Conservation (phyloP, 1,140 invertebrate species). For the Zaprionus africanus region DNA sequence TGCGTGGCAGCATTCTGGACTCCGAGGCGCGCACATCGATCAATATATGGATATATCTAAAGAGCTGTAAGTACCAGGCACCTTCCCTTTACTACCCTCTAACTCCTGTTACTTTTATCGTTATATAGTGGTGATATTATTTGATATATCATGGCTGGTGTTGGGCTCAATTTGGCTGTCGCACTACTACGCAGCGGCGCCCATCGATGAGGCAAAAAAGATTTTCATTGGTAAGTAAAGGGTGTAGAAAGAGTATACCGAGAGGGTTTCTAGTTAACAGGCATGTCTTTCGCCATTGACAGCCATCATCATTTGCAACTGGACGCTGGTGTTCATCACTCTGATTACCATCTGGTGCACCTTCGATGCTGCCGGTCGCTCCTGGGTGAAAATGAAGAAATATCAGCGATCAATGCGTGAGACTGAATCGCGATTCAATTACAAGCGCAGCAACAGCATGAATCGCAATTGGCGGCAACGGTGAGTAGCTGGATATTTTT, state of each 20-base stretch:
- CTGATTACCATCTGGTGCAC: conserved; percentile 94
- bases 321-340: conserved; percentile 90
- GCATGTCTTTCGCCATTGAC: conserved; percentile 17
- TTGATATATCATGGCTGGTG: conserved; percentile 91
- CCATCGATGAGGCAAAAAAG: conserved; percentile 89
- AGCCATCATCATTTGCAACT: conserved; percentile 93
- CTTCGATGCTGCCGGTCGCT: conserved; percentile 93
- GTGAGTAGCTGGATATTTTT: conserved; percentile 85
- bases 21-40: conserved; percentile 90
- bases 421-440: conserved; percentile 90
- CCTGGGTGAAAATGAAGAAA: conserved; percentile 97
- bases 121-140: conserved; percentile 88
- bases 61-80: conserved; percentile 88
- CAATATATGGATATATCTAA: conserved; percentile 92
- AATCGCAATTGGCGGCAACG: conserved; percentile 95
- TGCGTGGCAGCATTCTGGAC: conserved; percentile 93
- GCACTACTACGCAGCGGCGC: conserved; percentile 89
- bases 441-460: conserved; percentile 91
- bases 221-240: conserved; percentile 90
- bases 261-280: too few relatives aligned
- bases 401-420: conserved; percentile 93
- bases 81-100: background rate
- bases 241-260: background rate
- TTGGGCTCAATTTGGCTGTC: conserved; percentile 91
- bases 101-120: background rate